Conservation (phyloP, 2,888 invertebrate genomes). For the Pyrrhia umbra region DNA sequence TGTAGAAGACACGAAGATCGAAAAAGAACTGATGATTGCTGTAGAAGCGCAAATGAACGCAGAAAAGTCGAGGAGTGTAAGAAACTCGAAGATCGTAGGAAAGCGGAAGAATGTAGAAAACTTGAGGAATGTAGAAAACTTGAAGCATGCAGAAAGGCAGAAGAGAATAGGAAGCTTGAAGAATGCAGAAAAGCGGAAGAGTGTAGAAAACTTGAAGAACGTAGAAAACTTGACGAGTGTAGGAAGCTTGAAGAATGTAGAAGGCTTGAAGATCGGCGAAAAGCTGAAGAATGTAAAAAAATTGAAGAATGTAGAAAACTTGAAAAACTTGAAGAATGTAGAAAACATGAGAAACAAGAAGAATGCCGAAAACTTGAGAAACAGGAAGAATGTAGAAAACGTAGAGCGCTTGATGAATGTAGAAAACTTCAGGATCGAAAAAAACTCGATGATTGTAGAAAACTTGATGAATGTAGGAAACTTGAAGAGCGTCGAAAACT, state of each 20-base stretch:
- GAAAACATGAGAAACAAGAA: background rate
- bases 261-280: background rate
- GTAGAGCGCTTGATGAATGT: background rate
- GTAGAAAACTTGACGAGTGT: background rate
- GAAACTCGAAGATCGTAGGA: background rate
- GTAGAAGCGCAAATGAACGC: conserved; percentile 6
- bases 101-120: background rate
- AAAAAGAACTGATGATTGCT: background rate
- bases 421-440: background rate
- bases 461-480: background rate
- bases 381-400: background rate
- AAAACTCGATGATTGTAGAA: background rate
- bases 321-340: background rate
- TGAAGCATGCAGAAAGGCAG: background rate
- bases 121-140: background rate
- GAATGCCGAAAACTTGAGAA: background rate
- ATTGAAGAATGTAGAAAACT: conserved; percentile 2
- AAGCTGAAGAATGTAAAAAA: background rate
- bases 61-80: background rate
- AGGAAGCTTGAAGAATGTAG: background rate
- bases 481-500: background rate
- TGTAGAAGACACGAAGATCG: conserved; percentile 6
- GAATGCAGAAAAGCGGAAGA: background rate
- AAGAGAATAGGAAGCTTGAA: background rate
- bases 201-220: background rate